Percentiles rank a stretch among this genome's conserved stretches.
Conservation (phyloP, 2,888 invertebrate species). For the Clostera curtula region DNA sequence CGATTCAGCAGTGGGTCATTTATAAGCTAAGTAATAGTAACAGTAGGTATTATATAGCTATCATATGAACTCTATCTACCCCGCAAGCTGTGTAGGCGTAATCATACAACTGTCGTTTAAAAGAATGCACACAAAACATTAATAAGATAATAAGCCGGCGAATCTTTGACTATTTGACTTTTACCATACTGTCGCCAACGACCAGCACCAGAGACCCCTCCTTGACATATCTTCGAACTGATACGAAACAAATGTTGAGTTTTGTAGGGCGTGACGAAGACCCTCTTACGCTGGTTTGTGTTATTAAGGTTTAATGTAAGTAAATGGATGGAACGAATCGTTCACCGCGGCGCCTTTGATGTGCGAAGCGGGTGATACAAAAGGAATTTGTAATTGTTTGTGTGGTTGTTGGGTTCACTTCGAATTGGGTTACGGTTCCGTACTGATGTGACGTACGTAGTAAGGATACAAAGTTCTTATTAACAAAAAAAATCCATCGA, state of each 20-base stretch:
- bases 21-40: no score
- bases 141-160: conserved; percentile 60
- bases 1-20: no score
- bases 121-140: conserved; percentile 28
- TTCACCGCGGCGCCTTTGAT: conserved; percentile 63
- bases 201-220: conserved; percentile 40
- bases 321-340: conserved; percentile 68
- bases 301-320: conserved; percentile 42
- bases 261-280: conserved; percentile 7
- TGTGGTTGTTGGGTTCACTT: conserved; percentile 33
- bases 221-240: conserved; percentile 15
- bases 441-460: conserved; percentile 7
- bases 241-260: conserved; percentile 26
- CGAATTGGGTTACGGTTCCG: conserved; percentile 20
- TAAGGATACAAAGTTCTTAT: background rate
- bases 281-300: conserved; percentile 31
- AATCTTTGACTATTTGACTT: conserved; percentile 64
- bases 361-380: conserved; percentile 45
- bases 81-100: background rate
- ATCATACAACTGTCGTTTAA: conserved; percentile 2
- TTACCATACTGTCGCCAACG: conserved; percentile 19
- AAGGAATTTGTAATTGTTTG: conserved; percentile 47
- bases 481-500: conserved; percentile 1
- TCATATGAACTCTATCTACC: no score
- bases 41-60: no score